phyloP scores from a whole-genome alignment of 1,140 invertebrate species.

The Musca vetustissima region DNA sequence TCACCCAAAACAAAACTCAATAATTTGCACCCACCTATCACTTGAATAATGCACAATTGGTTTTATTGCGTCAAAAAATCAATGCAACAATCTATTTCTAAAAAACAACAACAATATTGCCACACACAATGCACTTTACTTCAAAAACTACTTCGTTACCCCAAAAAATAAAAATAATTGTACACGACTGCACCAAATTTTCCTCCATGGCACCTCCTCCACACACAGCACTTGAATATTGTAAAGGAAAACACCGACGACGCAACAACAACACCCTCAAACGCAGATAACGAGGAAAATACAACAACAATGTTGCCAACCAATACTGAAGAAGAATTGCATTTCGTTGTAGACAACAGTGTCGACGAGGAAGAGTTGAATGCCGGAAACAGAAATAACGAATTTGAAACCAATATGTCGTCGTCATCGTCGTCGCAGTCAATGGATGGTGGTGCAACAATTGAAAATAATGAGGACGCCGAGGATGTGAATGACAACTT shows the following conservation, averaged over 20 bases:
- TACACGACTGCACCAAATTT: too few species aligned
- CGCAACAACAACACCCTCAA: slow-evolving; percentile 1
- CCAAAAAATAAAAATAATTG: too few species aligned
- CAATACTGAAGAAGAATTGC: slow-evolving; percentile 24
- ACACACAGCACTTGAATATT: background rate
- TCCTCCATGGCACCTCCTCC: too few species aligned
- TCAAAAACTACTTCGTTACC: too few species aligned
- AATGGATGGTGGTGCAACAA: slow-evolving; percentile 20
- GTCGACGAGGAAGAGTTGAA: slow-evolving; percentile 26
- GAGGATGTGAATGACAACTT: slow-evolving; percentile 27
- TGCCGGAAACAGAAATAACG: slow-evolving; percentile 29
- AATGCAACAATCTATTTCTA: too few species aligned
- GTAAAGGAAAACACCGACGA: background rate
- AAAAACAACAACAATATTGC: too few species aligned
- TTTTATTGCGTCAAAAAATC: too few species aligned
- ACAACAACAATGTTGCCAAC: slow-evolving; percentile 23
- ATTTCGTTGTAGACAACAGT: slow-evolving; percentile 30
- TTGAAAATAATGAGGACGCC: slow-evolving; percentile 29
- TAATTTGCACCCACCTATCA: too few species aligned
- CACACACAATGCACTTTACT: too few species aligned
- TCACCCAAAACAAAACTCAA: too few species aligned
- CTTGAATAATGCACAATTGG: too few species aligned
- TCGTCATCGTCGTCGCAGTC: background rate
- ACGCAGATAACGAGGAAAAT: background rate
- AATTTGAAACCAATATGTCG: slow-evolving; percentile 31